Evolutionary conservation across 2,888 invertebrate species (phyloP).

Genomic region (Scaeva pyrastri): DNA sequence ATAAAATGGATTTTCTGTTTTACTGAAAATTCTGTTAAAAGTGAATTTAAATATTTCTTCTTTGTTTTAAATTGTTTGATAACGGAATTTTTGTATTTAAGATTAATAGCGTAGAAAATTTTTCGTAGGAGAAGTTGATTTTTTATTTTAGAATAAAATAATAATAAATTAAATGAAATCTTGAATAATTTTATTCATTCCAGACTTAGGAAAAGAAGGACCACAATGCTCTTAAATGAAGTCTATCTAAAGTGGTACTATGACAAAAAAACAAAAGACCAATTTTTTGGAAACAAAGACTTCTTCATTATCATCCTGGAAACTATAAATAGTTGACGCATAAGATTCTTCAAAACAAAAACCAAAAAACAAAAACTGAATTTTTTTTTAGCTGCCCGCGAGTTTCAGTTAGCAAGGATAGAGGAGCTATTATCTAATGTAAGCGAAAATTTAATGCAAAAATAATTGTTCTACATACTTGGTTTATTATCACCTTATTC

Average conservation of each 20-base stretch:
- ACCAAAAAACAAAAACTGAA: background rate
- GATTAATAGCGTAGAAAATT: no score
- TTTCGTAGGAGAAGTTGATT: no score
- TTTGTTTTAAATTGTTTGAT: no score
- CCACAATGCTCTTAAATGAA: constrained; percentile 33
- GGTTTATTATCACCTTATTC: background rate
- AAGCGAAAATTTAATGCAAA: background rate
- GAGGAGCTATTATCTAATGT: background rate
- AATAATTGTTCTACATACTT: no score
- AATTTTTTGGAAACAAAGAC: constrained; percentile 41
- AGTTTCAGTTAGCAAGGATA: background rate
- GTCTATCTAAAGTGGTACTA: constrained; percentile 24
- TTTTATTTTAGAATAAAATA: no score
- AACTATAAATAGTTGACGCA: constrained; percentile 28
- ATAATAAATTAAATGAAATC: no score
- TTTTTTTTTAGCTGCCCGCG: background rate
- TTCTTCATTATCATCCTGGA: constrained; percentile 27
- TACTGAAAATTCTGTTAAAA: no score
- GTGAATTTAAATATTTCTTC: no score
- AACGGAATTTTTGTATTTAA: no score
- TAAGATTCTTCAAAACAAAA: background rate
- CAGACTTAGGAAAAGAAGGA: constrained; percentile 52
- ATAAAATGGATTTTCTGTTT: no score
- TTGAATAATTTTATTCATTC: constrained; percentile 14
- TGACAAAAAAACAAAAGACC: constrained; percentile 46